Evolutionary conservation across 2,113 vertebrate species (phyloP).

Genomic region (Muntiacus muntjak): DNA sequence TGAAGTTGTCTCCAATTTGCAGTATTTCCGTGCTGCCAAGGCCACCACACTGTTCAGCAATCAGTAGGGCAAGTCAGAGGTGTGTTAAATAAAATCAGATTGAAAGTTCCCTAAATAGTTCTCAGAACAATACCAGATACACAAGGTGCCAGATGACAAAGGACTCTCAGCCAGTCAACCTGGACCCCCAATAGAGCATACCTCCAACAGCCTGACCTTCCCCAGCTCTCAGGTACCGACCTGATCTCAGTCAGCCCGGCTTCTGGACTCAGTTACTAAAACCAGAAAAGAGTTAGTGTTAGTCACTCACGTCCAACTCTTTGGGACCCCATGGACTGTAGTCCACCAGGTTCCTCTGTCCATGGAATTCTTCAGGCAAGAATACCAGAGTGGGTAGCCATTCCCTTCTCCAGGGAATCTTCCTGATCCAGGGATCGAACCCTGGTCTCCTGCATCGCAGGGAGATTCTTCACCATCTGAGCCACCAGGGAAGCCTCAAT

Average conservation of each 20-base stretch:
- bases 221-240: neutral
- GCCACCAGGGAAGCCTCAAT: neutral
- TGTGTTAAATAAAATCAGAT: neutral
- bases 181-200: neutral
- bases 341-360: neutral
- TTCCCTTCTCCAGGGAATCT: neutral
- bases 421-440: neutral
- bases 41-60: neutral
- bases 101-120: neutral
- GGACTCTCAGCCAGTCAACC: neutral
- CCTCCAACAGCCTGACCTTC: neutral
- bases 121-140: neutral
- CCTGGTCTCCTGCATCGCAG: neutral
- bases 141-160: neutral
- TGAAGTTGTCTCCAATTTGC: neutral
- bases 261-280: neutral
- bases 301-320: neutral
- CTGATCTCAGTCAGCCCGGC: neutral
- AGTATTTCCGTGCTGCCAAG: slow-evolving; percentile 1
- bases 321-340: neutral
- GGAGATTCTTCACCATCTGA: neutral
- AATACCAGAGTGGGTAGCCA: neutral
- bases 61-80: neutral
- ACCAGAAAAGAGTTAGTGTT: neutral
- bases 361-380: neutral